Evolutionary conservation across 2,113 vertebrate species (phyloP).

Genomic region (Mungos mungo): DNA sequence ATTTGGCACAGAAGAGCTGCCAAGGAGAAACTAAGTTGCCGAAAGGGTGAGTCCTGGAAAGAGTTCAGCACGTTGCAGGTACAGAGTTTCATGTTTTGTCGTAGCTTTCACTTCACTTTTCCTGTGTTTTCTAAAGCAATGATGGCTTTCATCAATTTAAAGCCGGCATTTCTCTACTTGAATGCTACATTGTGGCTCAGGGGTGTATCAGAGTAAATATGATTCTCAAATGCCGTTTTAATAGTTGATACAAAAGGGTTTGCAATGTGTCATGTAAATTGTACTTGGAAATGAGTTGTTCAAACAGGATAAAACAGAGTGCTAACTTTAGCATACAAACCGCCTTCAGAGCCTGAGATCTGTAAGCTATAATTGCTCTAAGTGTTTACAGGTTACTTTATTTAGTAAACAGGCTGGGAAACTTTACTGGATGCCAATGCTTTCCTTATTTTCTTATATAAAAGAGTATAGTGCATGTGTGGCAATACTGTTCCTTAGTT

Average conservation of each 20-base stretch:
- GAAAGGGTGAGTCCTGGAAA: slow-evolving; percentile 76
- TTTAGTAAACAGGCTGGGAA: slow-evolving; percentile 27
- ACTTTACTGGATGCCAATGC: not conserved
- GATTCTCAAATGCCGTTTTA: not conserved
- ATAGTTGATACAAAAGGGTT: slow-evolving; percentile 49
- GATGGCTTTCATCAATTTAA: not conserved
- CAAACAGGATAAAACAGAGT: not conserved
- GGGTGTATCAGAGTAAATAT: not conserved
- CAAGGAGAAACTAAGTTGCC: slow-evolving; percentile 76
- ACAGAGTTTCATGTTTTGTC: slow-evolving; percentile 64
- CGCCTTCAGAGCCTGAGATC: not conserved
- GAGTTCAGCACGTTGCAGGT: slow-evolving; percentile 81
- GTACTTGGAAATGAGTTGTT: slow-evolving; percentile 34
- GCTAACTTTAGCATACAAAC: not conserved
- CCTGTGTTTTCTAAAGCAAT: not conserved
- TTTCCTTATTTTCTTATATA: not conserved
- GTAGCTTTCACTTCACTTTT: slow-evolving; percentile 26
- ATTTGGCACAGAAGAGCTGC: slow-evolving; percentile 80
- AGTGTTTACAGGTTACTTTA: slow-evolving; percentile 34
- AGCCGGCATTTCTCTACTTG: not conserved
- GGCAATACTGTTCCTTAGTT: not conserved
- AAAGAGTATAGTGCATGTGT: not conserved
- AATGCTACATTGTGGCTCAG: not conserved
- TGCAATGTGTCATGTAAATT: slow-evolving; percentile 51
- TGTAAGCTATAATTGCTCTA: not conserved